A percentile compares a stretch with the other conserved stretches of the same genome.
phyloP scores from a whole-genome alignment of 2,888 invertebrate species.

The Drosophila neotestacea region DNA sequence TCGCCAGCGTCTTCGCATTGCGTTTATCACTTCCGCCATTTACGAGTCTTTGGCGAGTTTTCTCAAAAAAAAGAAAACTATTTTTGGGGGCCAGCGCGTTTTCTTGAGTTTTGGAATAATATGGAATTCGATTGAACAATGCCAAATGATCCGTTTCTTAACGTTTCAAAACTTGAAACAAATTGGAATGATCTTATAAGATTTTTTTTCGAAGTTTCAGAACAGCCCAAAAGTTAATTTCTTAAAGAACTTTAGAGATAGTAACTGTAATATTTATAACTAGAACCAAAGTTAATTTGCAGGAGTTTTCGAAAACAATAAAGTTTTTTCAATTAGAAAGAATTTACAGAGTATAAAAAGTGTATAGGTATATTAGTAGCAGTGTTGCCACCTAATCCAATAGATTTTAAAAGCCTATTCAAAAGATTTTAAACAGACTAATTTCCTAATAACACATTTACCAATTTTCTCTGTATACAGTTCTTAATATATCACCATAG shows the following conservation, averaged over 20 bases:
- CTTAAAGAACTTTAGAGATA: background rate
- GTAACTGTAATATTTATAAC: background rate
- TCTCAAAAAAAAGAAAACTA: slow-evolving; percentile 61
- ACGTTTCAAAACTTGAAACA: slow-evolving; percentile 16
- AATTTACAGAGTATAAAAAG: too few species aligned
- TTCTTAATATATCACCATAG: too few species aligned
- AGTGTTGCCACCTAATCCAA: background rate
- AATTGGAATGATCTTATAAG: background rate
- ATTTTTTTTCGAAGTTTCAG: background rate
- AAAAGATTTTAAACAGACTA: too few species aligned
- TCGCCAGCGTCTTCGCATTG: slow-evolving; percentile 37
- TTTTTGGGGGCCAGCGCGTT: slow-evolving; percentile 55
- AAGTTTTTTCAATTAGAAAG: too few species aligned
- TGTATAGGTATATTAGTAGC: background rate
- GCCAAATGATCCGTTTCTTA: slow-evolving; percentile 41
- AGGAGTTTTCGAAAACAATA: background rate
- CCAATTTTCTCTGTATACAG: too few species aligned
- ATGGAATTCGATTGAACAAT: slow-evolving; percentile 37
- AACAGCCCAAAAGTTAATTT: background rate
- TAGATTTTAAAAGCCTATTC: too few species aligned
- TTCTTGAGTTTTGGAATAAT: slow-evolving; percentile 45
- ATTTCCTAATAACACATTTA: too few species aligned
- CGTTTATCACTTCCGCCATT: slow-evolving; percentile 76
- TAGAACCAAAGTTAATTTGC: background rate
- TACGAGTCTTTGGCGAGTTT: slow-evolving; percentile 58